A percentile compares a stretch with the other conserved stretches of the same genome.
These are phyloP conservation scores for Blastomussa wellsi DNA, from an alignment of 92 coral and sea anemone genomes.

Conservation along the genomic window DNA sequence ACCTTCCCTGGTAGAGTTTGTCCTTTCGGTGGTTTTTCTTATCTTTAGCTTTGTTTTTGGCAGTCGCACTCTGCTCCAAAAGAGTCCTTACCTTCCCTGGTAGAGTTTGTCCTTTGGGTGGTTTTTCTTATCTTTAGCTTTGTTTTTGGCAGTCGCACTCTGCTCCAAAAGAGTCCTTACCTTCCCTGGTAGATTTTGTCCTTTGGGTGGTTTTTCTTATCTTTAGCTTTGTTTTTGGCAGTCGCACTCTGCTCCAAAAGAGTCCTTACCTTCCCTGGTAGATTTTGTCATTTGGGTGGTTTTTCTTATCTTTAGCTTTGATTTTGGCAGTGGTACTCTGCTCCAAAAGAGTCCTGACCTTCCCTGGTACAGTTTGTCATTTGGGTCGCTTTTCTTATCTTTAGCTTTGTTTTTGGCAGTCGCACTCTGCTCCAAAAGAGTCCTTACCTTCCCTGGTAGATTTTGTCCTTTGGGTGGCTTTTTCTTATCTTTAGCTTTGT, in stretches of 20 bases:
- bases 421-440: constrained; percentile 72
- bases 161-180: constrained; percentile 86
- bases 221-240: constrained; percentile 68
- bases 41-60: constrained; percentile 70
- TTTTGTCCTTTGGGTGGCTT: constrained; percentile 67
- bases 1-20: constrained; percentile 82
- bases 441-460: constrained; percentile 83
- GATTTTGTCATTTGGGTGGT: constrained; percentile 61
- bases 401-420: constrained; percentile 63
- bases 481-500: constrained; percentile 72
- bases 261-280: constrained; percentile 86
- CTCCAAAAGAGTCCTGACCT: constrained; percentile 87
- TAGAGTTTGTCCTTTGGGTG: constrained; percentile 61
- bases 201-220: constrained; percentile 66
- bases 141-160: constrained; percentile 54
- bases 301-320: constrained; percentile 77
- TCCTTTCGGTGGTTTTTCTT: constrained; percentile 68
- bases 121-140: constrained; percentile 75
- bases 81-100: constrained; percentile 89
- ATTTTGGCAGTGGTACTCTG: constrained; percentile 56
- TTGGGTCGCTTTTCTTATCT: constrained; percentile 66
- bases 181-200: constrained; percentile 76
- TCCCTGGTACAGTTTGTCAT: constrained; percentile 73
- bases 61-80: constrained; percentile 65
- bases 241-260: constrained; percentile 70